A percentile compares a stretch with the other conserved stretches of the same genome.
phyloP scores from a whole-genome alignment of 2,888 invertebrate species.

The Caenorhabditis virilis region DNA sequence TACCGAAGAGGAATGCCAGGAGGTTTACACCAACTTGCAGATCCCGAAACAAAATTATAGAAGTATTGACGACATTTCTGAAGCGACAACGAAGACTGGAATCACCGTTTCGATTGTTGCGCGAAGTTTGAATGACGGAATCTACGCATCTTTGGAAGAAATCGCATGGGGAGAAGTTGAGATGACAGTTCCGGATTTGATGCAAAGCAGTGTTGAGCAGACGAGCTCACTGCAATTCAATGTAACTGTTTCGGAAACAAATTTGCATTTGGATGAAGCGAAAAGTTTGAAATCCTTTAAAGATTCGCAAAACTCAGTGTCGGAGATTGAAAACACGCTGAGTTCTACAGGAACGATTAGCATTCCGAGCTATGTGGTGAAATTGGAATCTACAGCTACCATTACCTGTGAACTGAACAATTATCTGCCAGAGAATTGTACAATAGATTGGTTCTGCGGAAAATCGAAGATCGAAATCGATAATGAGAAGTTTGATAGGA shows the following conservation, averaged over 20 bases:
- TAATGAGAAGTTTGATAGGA: conserved; percentile 57
- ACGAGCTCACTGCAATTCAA: conserved; percentile 49
- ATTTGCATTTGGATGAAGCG: conserved; percentile 55
- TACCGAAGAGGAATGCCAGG: conserved; percentile 34
- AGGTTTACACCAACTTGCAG: conserved; percentile 2
- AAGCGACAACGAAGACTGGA: conserved; percentile 39
- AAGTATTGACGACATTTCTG: conserved; percentile 26
- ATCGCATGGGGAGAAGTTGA: conserved; percentile 65
- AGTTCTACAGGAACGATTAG: conserved; percentile 50
- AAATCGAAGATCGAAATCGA: conserved; percentile 48
- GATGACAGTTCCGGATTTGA: conserved; percentile 54
- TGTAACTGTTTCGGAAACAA: conserved; percentile 62
- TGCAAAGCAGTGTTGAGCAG: conserved; percentile 37
- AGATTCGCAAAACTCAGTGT: conserved; percentile 44
- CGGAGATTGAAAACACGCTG: conserved; percentile 49
- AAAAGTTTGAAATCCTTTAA: conserved; percentile 48
- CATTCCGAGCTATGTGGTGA: conserved; percentile 66
- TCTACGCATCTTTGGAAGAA: conserved; percentile 62
- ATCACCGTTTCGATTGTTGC: conserved; percentile 64
- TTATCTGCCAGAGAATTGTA: conserved; percentile 51
- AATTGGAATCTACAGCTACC: conserved; percentile 63
- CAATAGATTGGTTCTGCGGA: conserved; percentile 62
- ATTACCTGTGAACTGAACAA: conserved; percentile 68
- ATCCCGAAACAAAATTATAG: conserved; percentile 15
- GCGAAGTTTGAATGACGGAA: conserved; percentile 58